Base-by-base conservation (phyloP, 2,797 vertebrate genomes). In the Centroberyx gerrardi region DNA sequence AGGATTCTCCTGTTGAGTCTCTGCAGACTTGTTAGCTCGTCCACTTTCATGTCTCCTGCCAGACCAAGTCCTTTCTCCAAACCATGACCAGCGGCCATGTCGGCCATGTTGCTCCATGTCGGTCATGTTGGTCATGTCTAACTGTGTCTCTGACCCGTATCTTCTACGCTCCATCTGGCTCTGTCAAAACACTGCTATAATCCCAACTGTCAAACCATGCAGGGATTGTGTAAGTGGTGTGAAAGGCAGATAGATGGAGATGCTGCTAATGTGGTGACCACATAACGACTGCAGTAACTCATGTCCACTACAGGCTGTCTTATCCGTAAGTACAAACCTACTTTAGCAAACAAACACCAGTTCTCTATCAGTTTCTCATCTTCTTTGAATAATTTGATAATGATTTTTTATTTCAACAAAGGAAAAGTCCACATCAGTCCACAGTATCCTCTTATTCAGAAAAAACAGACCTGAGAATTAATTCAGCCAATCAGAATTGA, bases 21-120 rank as follows among this genome's bases (percentile, higher is more conserved):
- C 80, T 74, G 48, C 13, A 67, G 83, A 85, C 83, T 81, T 87
- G 80, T 88, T 88, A 90, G 68, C 71, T 72, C 4, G 3, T 79
- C 82, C 72, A 49, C 67, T 40, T 82, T 69, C 60, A 68, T 62
- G 71, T 62, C 64, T 65, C 60, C 78, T 85, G 76, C 79, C 85
- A 86, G 69, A 75, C 15, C 12, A 44, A 60, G 51, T 44, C 54
- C 46, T 85, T 76, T 62, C 78, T 74, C 52, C 60, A 68, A 66
- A 81, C 80, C 27, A 70, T 78, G 79, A 80, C 63, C 75, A 76
- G 0, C 7, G 4, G 4, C 33, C 33, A 33, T 33, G 33, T 60
- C 4, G 4, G 72, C 58, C 65, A 48, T 67, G 69, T 14, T 72
- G 59, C 55, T 33, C 36, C 28, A 36, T 66, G 58, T 71, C 73